A percentile compares a stretch with the other conserved stretches of the same genome.
phyloP scores from a whole-genome alignment of 2,888 invertebrate species.

The Thymelicus lineola region DNA sequence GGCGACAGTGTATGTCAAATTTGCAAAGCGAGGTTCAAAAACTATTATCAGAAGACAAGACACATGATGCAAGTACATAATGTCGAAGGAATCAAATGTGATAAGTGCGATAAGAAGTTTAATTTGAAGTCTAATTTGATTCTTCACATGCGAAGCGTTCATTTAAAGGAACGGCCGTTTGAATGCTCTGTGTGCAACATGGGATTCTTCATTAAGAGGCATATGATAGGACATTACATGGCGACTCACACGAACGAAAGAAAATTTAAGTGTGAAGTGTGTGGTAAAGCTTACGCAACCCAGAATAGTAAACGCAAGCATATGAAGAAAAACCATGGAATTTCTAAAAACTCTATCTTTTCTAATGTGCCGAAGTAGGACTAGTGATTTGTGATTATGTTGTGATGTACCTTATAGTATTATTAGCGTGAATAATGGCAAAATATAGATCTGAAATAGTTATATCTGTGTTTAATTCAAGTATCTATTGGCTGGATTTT shows the following conservation, averaged over 20 bases:
- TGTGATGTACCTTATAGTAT: constrained; percentile 36
- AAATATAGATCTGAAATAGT: constrained; percentile 7
- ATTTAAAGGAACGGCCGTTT: constrained; percentile 73
- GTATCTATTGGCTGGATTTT: too few relatives aligned
- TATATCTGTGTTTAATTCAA: background rate
- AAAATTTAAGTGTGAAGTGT: constrained; percentile 85
- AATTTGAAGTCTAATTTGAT: constrained; percentile 71
- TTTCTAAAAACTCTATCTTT: constrained; percentile 50
- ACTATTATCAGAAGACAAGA: constrained; percentile 76
- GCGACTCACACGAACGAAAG: constrained; percentile 80
- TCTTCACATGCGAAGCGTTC: constrained; percentile 73
- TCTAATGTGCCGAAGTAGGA: constrained; percentile 44
- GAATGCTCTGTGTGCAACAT: constrained; percentile 77
- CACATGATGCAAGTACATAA: constrained; percentile 79
- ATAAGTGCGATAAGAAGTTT: constrained; percentile 77
- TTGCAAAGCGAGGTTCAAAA: constrained; percentile 76
- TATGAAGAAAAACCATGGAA: constrained; percentile 76
- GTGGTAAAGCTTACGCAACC: constrained; percentile 83
- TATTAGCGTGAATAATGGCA: constrained; percentile 8
- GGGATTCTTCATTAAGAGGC: constrained; percentile 76
- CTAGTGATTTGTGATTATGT: constrained; percentile 11
- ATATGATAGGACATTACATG: constrained; percentile 79
- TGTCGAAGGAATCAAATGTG: constrained; percentile 73
- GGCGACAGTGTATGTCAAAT: constrained; percentile 78
- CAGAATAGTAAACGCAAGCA: constrained; percentile 74